Conservation (phyloP, 2,113 vertebrate genomes). For the Sinocyclocheilus maitianheensis region DNA sequence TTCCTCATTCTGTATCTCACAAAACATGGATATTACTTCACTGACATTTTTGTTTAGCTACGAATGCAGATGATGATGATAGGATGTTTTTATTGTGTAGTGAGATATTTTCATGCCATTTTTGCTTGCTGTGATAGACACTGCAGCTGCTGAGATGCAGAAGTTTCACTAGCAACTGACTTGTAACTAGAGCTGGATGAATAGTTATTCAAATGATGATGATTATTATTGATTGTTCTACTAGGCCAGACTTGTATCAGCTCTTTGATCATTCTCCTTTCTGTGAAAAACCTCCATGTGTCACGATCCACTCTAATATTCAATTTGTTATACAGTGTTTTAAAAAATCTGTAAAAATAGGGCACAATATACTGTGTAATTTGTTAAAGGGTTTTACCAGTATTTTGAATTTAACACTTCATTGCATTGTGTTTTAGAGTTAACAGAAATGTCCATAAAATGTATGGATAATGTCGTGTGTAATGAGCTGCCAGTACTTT, state of each 20-base stretch:
- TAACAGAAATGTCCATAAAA: too few relatives aligned
- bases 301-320: neutral
- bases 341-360: too few relatives aligned
- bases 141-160: neutral
- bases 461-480: too few relatives aligned
- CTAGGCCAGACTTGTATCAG: slow-evolving; percentile 22
- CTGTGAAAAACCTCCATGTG: neutral
- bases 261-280: slow-evolving; percentile 29
- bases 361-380: too few relatives aligned
- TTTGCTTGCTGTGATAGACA: neutral
- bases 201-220: neutral
- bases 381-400: too few relatives aligned
- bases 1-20: neutral
- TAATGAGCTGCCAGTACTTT: too few relatives aligned
- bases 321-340: neutral
- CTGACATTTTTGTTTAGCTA: neutral
- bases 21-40: neutral
- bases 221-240: slow-evolving; percentile 35
- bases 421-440: too few relatives aligned
- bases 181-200: slow-evolving; percentile 5
- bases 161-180: neutral
- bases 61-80: neutral
- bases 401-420: too few relatives aligned
- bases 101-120: neutral
- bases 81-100: neutral